Evolutionary conservation across 2,113 vertebrate genomes (phyloP), one percentile per base, ranked within the genome.

Genomic region (Microtus richardsoni): DNA sequence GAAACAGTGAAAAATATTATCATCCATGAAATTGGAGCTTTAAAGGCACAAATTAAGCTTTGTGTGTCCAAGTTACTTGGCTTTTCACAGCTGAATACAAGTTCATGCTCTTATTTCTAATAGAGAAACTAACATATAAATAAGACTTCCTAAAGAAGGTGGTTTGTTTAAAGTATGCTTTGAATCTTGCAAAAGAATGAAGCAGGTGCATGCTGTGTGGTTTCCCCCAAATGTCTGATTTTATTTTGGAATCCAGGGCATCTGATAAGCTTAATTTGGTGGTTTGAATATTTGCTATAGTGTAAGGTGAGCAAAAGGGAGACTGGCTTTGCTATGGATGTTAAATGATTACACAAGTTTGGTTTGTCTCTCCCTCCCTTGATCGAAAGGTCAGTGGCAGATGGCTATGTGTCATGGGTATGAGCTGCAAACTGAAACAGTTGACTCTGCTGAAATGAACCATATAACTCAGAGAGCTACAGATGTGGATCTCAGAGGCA

Each of bases 151-250:
- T 66, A 91, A 91, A 82, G n/a, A 49, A 82, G 73, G 6, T 41
- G 30, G 41, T 74, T 83, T 87, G 60, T 91, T 91, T n/a, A 95
- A 93, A 94, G 58, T 36, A n/a, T 21, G 16, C 60, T 87, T 93
- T 87, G 44, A 93, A 87, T 33, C 44, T 83, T 73, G 79, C 39
- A 73, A 84, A 96, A 58, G 66, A 93, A 94, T 75, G 26, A 60
- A 83, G 13, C 30, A 79, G 54, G 62, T 82, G 39, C 26, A 70
- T 14, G 77, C 12, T n/a, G 24, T 47, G 10, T 68, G 36, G 36
- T 17, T 39, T 94, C 90, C 89, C 49, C 49, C 73, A 78, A 92
- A 68, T 85, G 52, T 89, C 30, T 95, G 14, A 71, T 64, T 79
- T 83, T 86, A 87, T 90, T 52, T 41, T 64, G 21, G 74, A 89